Conservation (phyloP, 2,888 invertebrate species). For the Arrhopalites spinosus region DNA sequence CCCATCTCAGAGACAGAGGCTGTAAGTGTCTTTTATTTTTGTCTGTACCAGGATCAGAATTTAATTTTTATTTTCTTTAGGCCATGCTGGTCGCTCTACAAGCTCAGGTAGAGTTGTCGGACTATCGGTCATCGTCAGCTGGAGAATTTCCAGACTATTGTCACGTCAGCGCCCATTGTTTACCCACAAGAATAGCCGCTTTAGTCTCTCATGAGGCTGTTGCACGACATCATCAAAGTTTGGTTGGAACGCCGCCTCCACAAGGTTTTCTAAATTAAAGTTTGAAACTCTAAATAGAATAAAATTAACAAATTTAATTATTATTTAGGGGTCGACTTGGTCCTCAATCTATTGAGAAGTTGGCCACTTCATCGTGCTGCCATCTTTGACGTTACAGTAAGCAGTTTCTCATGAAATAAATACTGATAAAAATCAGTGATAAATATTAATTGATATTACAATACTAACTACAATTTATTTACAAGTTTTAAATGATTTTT, state of each 20-base stretch:
- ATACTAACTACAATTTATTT: too few species aligned
- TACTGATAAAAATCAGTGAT: background rate
- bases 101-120: slow-evolving; percentile 89
- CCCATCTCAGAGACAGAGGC: slow-evolving; percentile 94
- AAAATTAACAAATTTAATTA: too few species aligned
- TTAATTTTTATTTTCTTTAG: slow-evolving; percentile 61
- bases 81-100: slow-evolving; percentile 92
- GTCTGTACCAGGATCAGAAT: background rate
- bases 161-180: slow-evolving; percentile 75
- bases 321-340: slow-evolving; percentile 58
- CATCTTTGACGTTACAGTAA: slow-evolving; percentile 80
- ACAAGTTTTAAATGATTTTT: too few species aligned
- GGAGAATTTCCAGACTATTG: slow-evolving; percentile 69
- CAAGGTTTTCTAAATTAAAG: too few species aligned
- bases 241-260: slow-evolving; percentile 76
- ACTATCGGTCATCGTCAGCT: slow-evolving; percentile 64
- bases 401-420: background rate
- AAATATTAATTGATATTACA: too few species aligned
- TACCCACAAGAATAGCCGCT: slow-evolving; percentile 81
- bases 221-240: slow-evolving; percentile 86
- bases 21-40: slow-evolving; percentile 65
- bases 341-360: slow-evolving; percentile 87
- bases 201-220: slow-evolving; percentile 81
- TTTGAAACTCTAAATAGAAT: too few species aligned
- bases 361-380: slow-evolving; percentile 93